Conservation (phyloP, 2,113 vertebrate species). For the Columba livia region DNA sequence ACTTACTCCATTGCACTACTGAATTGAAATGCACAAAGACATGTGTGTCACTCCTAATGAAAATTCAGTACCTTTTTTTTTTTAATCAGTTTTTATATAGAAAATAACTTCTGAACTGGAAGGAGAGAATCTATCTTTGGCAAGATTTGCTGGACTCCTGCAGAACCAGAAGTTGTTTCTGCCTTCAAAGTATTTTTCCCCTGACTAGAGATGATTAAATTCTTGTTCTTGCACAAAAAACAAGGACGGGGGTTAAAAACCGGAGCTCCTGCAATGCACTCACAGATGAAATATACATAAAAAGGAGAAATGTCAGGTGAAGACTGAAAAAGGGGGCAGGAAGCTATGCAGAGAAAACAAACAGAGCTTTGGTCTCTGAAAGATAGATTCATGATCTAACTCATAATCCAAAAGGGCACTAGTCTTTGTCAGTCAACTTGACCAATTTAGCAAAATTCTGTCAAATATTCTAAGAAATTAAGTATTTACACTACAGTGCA, state of each 20-base stretch:
- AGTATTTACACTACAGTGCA: not conserved
- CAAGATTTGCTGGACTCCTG: not conserved
- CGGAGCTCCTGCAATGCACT: not conserved
- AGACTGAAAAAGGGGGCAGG: not conserved
- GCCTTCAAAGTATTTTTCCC: not conserved
- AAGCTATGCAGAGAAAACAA: not conserved
- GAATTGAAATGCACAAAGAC: not conserved
- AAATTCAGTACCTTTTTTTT: not conserved
- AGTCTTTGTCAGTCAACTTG: not conserved
- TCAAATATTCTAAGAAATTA: not conserved
- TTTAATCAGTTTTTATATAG: not conserved
- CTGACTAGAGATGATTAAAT: not conserved
- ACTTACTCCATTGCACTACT: not conserved
- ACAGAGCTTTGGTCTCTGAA: not conserved
- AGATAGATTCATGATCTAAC: not conserved
- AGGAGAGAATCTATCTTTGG: not conserved
- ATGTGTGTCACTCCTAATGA: not conserved
- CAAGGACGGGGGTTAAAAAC: not conserved
- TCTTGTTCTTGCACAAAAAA: not conserved
- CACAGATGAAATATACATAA: not conserved
- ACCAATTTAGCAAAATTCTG: not conserved
- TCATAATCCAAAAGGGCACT: not conserved
- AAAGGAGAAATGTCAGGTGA: not conserved
- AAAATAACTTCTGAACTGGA: not conserved
- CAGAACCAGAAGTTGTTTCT: not conserved